phyloP scores from a whole-genome alignment of 2,888 invertebrate genomes.

The Margaritifera margaritifera region DNA sequence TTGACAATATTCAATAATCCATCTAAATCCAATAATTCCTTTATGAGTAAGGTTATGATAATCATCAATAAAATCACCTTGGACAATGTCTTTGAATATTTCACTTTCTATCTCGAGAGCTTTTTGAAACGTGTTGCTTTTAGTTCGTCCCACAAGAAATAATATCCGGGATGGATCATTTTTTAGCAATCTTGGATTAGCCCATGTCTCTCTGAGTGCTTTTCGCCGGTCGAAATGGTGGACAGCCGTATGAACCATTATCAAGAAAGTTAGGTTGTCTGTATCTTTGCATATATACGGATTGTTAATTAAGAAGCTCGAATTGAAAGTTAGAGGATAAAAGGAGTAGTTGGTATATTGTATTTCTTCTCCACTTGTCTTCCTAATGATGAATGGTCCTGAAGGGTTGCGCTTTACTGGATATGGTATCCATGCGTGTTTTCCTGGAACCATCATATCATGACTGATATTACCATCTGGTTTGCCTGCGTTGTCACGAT shows the following conservation, averaged over 20 bases:
- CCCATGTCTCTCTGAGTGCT: slow-evolving; percentile 51
- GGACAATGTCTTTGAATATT: slow-evolving; percentile 47
- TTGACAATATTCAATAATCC: slow-evolving; percentile 48
- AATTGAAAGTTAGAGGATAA: too few species aligned
- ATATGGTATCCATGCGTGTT: too few species aligned
- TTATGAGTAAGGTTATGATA: slow-evolving; percentile 54
- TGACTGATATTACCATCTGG: too few species aligned
- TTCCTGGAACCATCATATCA: too few species aligned
- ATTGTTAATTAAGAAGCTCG: too few species aligned
- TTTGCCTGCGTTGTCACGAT: too few species aligned
- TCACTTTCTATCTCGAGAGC: slow-evolving; percentile 44
- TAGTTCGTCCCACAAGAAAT: slow-evolving; percentile 43
- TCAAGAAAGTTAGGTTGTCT: slow-evolving; percentile 12
- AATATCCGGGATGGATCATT: slow-evolving; percentile 34
- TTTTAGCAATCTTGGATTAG: slow-evolving; percentile 27
- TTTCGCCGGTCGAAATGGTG: slow-evolving; percentile 41
- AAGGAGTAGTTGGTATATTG: too few species aligned
- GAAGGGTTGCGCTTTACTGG: too few species aligned
- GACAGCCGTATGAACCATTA: slow-evolving; percentile 47
- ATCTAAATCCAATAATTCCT: slow-evolving; percentile 46
- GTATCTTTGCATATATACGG: too few species aligned
- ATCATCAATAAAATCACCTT: slow-evolving; percentile 50
- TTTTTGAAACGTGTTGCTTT: slow-evolving; percentile 24
- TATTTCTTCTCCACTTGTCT: too few species aligned
- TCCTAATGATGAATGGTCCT: too few species aligned